Conservation (phyloP, 2,797 vertebrate genomes). For the Rhinichthys osculus region DNA sequence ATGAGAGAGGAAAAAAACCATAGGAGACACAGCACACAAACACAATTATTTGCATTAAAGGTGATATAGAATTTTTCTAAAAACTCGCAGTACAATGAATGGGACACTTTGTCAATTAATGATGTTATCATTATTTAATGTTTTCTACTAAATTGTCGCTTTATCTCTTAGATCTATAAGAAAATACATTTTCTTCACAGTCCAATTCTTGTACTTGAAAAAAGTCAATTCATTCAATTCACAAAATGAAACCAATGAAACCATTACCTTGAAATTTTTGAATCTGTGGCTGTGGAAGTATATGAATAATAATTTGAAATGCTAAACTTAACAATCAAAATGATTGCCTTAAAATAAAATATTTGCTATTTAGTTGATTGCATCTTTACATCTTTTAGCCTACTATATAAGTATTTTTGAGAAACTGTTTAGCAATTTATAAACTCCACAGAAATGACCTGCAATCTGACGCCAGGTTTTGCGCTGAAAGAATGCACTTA, state of each 20-base stretch:
- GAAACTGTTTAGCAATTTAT: background rate
- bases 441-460: background rate
- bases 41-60: slow-evolving; percentile 71
- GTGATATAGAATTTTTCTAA: slow-evolving; percentile 1
- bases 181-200: background rate
- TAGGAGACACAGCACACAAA: slow-evolving; percentile 71
- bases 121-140: background rate
- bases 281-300: background rate
- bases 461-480: background rate
- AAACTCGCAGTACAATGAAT: background rate
- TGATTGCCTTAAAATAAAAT: background rate
- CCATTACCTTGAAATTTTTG: background rate
- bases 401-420: background rate
- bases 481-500: slow-evolving; percentile 57
- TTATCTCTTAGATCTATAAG: background rate
- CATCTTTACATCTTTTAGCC: background rate
- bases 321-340: background rate
- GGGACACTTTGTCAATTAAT: background rate
- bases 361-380: background rate
- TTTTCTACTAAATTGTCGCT: background rate
- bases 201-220: background rate
- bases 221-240: background rate
- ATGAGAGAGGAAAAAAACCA: slow-evolving; percentile 53
- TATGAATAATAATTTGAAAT: background rate
- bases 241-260: background rate